Evolutionary conservation across 2,888 invertebrate species (phyloP).

Genomic region (Theretra japonica): DNA sequence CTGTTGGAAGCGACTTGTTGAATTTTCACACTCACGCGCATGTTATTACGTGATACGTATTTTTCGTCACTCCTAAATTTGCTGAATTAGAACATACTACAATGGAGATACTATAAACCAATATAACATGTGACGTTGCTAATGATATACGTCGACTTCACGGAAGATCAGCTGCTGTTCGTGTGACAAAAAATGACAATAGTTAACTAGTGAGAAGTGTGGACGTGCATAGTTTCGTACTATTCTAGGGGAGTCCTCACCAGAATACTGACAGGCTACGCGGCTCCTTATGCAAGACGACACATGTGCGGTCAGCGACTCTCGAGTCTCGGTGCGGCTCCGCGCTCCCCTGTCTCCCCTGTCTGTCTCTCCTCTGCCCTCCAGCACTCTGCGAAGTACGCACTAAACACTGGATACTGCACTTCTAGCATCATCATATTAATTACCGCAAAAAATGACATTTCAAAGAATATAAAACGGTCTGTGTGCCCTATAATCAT

Average conservation of each 20-base stretch:
- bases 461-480: constrained; percentile 70
- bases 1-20: too few relatives aligned
- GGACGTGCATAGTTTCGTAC: constrained; percentile 77
- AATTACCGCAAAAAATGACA: constrained; percentile 74
- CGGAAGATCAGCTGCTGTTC: constrained; percentile 55
- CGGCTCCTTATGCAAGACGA: constrained; percentile 74
- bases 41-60: too few relatives aligned
- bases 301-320: constrained; percentile 78
- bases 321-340: constrained; percentile 64
- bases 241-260: constrained; percentile 74
- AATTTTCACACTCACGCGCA: too few relatives aligned
- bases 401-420: too few relatives aligned
- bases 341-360: constrained; percentile 40
- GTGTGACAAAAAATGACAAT: constrained; percentile 72
- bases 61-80: too few relatives aligned
- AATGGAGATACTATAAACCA: neutral
- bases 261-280: constrained; percentile 73
- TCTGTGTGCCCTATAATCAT: neutral
- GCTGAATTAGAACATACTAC: neutral
- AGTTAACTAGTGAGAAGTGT: constrained; percentile 70
- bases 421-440: constrained; percentile 53
- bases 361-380: constrained; percentile 47
- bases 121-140: constrained; percentile 22
- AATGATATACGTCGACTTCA: constrained; percentile 57
- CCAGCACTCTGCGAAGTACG: constrained; percentile 53